Percentiles rank a stretch among this genome's conserved stretches.
These are phyloP conservation scores for Physeter macrocephalus DNA, from an alignment of 2,113 vertebrate genomes.

Conservation along the genomic window DNA sequence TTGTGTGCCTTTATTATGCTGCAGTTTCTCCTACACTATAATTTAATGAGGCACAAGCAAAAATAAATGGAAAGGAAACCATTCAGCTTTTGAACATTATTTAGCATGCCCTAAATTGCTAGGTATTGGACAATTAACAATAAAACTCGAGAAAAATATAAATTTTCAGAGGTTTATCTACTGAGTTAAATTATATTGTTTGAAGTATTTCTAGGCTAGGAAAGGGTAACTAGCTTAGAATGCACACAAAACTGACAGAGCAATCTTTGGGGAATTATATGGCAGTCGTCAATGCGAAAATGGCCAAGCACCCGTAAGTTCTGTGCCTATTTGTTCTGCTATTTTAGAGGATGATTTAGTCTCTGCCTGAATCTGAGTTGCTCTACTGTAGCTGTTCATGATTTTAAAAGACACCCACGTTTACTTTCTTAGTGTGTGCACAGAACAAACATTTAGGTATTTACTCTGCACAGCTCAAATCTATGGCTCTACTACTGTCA, in stretches of 20 bases:
- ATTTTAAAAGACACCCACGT: constrained; percentile 51
- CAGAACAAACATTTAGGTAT: constrained; percentile 53
- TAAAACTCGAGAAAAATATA: constrained; percentile 20
- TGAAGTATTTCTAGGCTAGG: background rate
- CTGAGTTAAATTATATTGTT: background rate
- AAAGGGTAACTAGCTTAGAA: background rate
- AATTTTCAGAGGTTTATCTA: background rate
- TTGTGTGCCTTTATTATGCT: background rate
- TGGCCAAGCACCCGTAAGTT: background rate
- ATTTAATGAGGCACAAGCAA: constrained; percentile 34
- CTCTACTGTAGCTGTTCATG: constrained; percentile 6
- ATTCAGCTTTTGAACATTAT: background rate
- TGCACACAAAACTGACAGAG: background rate
- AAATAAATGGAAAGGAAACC: background rate
- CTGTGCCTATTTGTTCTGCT: constrained; percentile 37
- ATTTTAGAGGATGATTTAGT: constrained; percentile 47
- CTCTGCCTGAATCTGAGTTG: constrained; percentile 14
- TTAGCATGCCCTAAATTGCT: background rate
- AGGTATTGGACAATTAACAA: constrained; percentile 23
- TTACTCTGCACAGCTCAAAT: constrained; percentile 62
- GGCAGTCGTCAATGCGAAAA: background rate
- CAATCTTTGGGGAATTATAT: constrained; percentile 14
- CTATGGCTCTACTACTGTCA: constrained; percentile 37
- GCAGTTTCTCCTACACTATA: background rate
- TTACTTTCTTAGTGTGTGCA: constrained; percentile 54